A percentile compares a stretch with the other conserved stretches of the same genome.
phyloP scores from a whole-genome alignment of 1,140 invertebrate species.

The Antheraea pernyi region DNA sequence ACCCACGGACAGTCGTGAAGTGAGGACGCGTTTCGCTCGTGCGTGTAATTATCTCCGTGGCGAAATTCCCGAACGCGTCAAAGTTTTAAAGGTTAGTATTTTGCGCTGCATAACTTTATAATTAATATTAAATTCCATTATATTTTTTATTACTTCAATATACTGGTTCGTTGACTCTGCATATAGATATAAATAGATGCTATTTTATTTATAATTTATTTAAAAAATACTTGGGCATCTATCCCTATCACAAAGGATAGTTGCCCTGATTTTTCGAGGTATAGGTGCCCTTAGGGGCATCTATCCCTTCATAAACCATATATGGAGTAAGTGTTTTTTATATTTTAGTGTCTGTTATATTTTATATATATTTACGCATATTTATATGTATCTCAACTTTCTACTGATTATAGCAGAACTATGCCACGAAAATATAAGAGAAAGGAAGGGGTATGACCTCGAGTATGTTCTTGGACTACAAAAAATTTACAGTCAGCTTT shows the following conservation, averaged over 20 bases:
- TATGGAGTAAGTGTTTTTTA: no score
- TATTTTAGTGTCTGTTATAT: no score
- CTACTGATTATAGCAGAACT: conserved; percentile 14
- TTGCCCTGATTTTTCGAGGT: conserved; percentile 21
- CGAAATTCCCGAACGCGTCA: no score
- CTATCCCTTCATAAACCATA: conserved; percentile 19
- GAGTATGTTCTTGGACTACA: conserved; percentile 33
- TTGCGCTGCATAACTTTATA: conserved; percentile 4
- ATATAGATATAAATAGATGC: conserved; percentile 5
- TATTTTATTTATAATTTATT: conserved; percentile 20
- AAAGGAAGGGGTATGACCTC: conserved; percentile 27
- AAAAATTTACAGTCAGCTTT: conserved; percentile 29
- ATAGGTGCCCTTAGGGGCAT: conserved; percentile 24
- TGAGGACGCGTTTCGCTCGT: no score
- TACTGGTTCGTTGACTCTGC: conserved; percentile 5
- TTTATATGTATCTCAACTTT: no score
- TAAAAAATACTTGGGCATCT: conserved; percentile 11
- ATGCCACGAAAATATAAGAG: conserved; percentile 30
- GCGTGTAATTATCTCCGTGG: no score
- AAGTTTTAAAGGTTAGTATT: conserved; percentile 6
- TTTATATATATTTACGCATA: no score
- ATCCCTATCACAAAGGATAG: conserved; percentile 28
- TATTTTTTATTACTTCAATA: conserved; percentile 4
- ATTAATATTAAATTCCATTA: conserved; percentile 1
- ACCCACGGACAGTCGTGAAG: no score